Conservation (phyloP, 2,797 vertebrate genomes). For the Hapalemur alaotrensis region DNA sequence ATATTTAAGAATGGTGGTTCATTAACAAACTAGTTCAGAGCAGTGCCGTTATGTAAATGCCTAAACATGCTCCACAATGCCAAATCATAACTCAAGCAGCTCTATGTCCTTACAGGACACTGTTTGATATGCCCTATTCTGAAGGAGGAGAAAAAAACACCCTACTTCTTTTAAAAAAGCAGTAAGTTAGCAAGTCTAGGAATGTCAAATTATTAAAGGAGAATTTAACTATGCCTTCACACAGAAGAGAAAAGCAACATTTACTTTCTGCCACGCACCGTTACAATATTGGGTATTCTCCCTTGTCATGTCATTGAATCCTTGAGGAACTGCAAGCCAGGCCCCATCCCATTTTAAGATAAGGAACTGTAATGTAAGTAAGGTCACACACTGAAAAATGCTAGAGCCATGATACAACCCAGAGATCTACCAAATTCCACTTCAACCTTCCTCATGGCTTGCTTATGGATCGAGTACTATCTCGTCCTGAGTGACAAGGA, state of each 20-base stretch:
- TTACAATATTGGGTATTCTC: fast-evolving
- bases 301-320: background rate
- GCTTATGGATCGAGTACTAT: background rate
- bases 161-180: background rate
- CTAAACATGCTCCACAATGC: background rate
- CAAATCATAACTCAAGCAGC: background rate
- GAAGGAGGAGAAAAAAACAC: background rate
- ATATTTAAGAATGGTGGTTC: constrained; percentile 35
- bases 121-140: background rate
- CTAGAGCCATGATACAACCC: background rate
- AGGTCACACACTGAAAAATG: background rate
- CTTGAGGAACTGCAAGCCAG: background rate
- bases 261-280: background rate
- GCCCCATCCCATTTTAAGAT: background rate
- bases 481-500: too few relatives aligned
- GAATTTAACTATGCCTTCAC: background rate
- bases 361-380: background rate
- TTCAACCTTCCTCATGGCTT: fast-evolving
- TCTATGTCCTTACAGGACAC: background rate
- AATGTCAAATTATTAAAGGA: background rate
- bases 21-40: constrained; percentile 74
- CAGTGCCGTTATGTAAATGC: background rate
- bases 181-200: background rate
- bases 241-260: background rate
- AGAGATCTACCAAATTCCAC: background rate